These are phyloP conservation scores for Hermatobates lingyangjiaoensis DNA, from an alignment of 1,140 invertebrate genomes.

Conservation along the genomic window DNA sequence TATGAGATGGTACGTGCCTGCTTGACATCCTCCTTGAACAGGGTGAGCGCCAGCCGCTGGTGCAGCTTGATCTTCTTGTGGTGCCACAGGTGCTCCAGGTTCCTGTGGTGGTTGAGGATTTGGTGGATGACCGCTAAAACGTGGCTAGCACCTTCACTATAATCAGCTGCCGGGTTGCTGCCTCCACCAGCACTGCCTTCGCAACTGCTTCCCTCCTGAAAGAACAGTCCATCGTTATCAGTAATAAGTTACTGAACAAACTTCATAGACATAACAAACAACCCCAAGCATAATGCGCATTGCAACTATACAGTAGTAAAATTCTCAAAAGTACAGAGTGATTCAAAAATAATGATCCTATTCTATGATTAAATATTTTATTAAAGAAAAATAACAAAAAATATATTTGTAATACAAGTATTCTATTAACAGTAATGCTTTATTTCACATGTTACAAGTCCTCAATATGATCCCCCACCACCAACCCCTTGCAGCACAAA, in stretches of 20 bases:
- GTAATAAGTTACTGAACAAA: background rate
- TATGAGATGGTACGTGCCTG: slow-evolving; percentile 35
- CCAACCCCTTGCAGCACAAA: too few species aligned
- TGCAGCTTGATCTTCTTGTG: slow-evolving; percentile 82
- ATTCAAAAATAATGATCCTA: too few species aligned
- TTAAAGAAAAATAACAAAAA: too few species aligned
- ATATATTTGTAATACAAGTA: too few species aligned
- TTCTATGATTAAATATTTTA: too few species aligned
- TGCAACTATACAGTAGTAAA: too few species aligned
- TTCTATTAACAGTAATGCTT: too few species aligned
- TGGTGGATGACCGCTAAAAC: slow-evolving; percentile 79
- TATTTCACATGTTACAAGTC: too few species aligned
- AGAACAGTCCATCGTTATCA: background rate
- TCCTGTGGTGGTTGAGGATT: slow-evolving; percentile 81
- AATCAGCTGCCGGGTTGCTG: slow-evolving; percentile 78
- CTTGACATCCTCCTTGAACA: slow-evolving; percentile 90
- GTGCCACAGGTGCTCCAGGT: slow-evolving; percentile 85
- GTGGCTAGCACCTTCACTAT: slow-evolving; percentile 80
- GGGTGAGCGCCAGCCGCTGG: slow-evolving; percentile 73
- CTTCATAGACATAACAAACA: background rate
- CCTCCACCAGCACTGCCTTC: slow-evolving; percentile 9
- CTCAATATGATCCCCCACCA: too few species aligned
- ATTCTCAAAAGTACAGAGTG: too few species aligned
- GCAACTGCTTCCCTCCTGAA: slow-evolving; percentile 1
- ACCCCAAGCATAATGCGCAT: too few species aligned